Percentiles rank a stretch among this genome's conserved stretches.
Conservation (phyloP, 2,797 vertebrate genomes). For the Bradypus variegatus region DNA sequence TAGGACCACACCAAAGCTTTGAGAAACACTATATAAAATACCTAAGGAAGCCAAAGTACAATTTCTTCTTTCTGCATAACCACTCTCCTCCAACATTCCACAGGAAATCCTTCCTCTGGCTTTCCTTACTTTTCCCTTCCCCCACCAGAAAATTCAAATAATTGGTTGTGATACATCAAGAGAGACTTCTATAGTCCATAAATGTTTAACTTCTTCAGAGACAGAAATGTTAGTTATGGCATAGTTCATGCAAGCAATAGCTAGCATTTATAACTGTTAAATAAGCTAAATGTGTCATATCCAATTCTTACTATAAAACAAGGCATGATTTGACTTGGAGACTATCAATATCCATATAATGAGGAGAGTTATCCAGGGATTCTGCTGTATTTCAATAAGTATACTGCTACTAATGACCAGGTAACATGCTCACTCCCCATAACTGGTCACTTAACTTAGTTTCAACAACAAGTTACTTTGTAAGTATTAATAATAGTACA, state of each 20-base stretch:
- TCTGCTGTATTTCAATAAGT: neutral
- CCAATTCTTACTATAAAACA: neutral
- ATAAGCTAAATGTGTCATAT: neutral
- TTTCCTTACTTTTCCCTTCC: neutral
- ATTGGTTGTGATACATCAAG: neutral
- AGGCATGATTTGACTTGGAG: neutral
- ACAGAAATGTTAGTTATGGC: neutral
- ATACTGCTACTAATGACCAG: neutral
- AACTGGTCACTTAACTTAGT: neutral
- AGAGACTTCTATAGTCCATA: neutral
- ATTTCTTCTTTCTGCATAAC: neutral
- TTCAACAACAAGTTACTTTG: neutral
- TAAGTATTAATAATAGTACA: neutral
- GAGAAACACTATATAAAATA: neutral
- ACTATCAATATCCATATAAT: neutral
- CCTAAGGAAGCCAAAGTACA: neutral
- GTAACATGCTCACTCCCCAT: neutral
- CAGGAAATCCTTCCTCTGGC: neutral
- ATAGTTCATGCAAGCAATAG: neutral
- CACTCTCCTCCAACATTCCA: too few relatives aligned
- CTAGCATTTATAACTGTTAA: neutral
- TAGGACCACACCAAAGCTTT: neutral
- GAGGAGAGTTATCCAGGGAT: neutral
- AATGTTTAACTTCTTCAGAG: neutral
- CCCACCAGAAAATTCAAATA: neutral